Conservation (phyloP, 1,140 invertebrate species). For the Bombus pyrosoma region DNA sequence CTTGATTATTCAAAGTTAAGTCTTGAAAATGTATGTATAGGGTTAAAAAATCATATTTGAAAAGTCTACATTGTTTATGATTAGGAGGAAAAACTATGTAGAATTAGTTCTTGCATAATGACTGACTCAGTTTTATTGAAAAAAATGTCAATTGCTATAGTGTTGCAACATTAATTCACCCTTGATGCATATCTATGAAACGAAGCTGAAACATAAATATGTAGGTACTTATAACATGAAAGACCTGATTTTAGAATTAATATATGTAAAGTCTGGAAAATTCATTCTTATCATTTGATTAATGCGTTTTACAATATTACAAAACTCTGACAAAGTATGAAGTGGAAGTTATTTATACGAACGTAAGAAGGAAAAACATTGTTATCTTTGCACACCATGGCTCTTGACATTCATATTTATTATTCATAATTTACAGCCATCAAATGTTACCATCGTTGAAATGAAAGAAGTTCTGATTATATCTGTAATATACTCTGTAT, state of each 20-base stretch:
- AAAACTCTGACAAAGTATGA: not conserved
- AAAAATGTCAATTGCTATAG: slow-evolving; percentile 62
- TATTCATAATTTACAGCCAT: slow-evolving; percentile 61
- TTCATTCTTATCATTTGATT: not conserved
- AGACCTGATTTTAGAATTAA: slow-evolving; percentile 11
- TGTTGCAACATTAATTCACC: slow-evolving; percentile 21
- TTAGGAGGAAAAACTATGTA: slow-evolving; percentile 61
- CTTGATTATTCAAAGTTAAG: slow-evolving; percentile 65
- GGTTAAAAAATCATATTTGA: slow-evolving; percentile 67
- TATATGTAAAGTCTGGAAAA: not conserved
- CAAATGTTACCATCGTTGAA: slow-evolving; percentile 78
- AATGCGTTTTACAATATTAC: not conserved
- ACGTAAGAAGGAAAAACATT: not conserved
- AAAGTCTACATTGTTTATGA: slow-evolving; percentile 73
- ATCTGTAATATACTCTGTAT: slow-evolving; percentile 82
- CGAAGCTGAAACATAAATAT: not conserved
- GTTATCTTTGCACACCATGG: slow-evolving; percentile 51
- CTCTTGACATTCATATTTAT: slow-evolving; percentile 64
- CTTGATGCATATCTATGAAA: slow-evolving; percentile 34
- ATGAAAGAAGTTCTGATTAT: slow-evolving; percentile 75
- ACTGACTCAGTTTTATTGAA: slow-evolving; percentile 63
- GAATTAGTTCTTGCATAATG: slow-evolving; percentile 67
- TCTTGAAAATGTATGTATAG: slow-evolving; percentile 70
- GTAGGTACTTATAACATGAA: not conserved
- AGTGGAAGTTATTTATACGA: slow-evolving; percentile 8